These are phyloP conservation scores for Oppia nitens DNA, from an alignment of 1,140 invertebrate genomes.

Conservation along the genomic window DNA sequence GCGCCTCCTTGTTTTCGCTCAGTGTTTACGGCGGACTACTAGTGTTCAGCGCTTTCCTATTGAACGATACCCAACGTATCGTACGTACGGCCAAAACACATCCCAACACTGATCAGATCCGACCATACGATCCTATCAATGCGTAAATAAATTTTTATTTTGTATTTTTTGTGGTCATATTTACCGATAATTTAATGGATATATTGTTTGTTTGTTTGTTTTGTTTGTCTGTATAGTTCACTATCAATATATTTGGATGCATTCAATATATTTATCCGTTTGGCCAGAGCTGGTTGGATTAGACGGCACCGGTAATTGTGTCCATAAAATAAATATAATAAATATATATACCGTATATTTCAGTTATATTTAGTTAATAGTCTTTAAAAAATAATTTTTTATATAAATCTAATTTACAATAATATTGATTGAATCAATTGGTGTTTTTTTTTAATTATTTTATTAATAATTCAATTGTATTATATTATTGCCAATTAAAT, in stretches of 20 bases:
- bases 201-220: slow-evolving; percentile 12
- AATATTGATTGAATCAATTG: too few relatives aligned
- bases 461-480: too few relatives aligned
- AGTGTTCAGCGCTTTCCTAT: slow-evolving; percentile 71
- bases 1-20: slow-evolving; percentile 77
- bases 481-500: too few relatives aligned
- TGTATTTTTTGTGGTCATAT: slow-evolving; percentile 15
- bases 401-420: too few relatives aligned
- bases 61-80: slow-evolving; percentile 88
- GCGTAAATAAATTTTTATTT: slow-evolving; percentile 40
- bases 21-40: slow-evolving; percentile 85
- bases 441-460: too few relatives aligned
- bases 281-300: slow-evolving; percentile 70
- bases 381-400: too few relatives aligned
- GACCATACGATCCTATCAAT: slow-evolving; percentile 84
- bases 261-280: slow-evolving; percentile 92
- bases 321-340: too few relatives aligned
- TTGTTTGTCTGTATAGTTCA: slow-evolving; percentile 44
- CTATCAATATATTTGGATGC: slow-evolving; percentile 87
- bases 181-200: background rate
- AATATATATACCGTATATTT: too few relatives aligned
- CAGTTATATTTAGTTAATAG: too few relatives aligned
- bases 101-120: slow-evolving; percentile 42
- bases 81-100: slow-evolving; percentile 66
- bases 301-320: too few relatives aligned